Evolutionary conservation across 2,888 invertebrate genomes (phyloP).

Genomic region (Aleiodes alternator): DNA sequence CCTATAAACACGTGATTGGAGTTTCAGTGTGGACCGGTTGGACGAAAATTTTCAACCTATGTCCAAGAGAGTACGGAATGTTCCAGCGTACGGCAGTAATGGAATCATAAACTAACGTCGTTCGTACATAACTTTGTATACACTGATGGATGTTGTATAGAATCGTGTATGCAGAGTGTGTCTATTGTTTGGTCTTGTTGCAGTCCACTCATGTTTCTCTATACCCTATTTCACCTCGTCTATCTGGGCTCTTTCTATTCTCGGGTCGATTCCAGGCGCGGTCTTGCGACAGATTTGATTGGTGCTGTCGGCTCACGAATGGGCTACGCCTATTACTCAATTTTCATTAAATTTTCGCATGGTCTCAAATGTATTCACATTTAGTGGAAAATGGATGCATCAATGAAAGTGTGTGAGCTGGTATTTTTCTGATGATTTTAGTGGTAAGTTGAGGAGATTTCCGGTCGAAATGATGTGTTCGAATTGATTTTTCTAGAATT

Average conservation of each 20-base stretch:
- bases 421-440: no score
- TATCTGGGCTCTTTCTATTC: background rate
- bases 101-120: constrained; percentile 44
- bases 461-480: no score
- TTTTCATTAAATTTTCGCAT: background rate
- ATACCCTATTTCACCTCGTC: background rate
- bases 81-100: constrained; percentile 22
- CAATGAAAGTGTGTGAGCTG: no score
- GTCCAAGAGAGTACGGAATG: constrained; percentile 9
- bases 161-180: constrained; percentile 26
- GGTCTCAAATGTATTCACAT: no score
- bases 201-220: constrained; percentile 18
- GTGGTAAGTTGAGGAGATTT: no score
- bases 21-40: constrained; percentile 2
- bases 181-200: constrained; percentile 44
- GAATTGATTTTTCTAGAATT: no score
- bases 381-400: no score
- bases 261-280: constrained; percentile 52
- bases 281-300: constrained; percentile 52
- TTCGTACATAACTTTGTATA: constrained; percentile 22
- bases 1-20: background rate
- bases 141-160: constrained; percentile 7
- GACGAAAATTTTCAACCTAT: constrained; percentile 14
- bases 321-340: constrained; percentile 14
- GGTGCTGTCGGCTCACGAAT: constrained; percentile 41